Conservation (phyloP, 2,888 invertebrate species). For the Scrobipalpa costella region DNA sequence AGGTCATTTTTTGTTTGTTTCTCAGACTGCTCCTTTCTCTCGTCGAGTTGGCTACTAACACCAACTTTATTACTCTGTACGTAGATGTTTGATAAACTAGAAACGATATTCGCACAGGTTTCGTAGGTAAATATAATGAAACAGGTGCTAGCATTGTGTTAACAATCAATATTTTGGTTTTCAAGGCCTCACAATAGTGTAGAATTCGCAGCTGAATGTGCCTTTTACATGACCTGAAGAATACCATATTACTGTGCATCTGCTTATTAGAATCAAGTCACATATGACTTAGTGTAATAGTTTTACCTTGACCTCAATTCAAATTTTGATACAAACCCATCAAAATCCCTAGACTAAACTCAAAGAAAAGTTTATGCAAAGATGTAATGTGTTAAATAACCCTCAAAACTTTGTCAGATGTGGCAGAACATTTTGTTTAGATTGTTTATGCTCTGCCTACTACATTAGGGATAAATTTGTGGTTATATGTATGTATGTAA, state of each 20-base stretch:
- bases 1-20: conserved; percentile 71
- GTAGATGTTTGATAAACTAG: not conserved
- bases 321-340: not conserved
- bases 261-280: conserved; percentile 7
- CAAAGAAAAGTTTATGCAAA: too few relatives aligned
- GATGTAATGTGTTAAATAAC: too few relatives aligned
- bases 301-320: conserved; percentile 17
- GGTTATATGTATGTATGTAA: too few relatives aligned
- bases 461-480: too few relatives aligned
- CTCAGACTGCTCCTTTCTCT: conserved; percentile 69
- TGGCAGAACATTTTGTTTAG: too few relatives aligned
- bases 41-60: conserved; percentile 35
- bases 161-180: conserved; percentile 12
- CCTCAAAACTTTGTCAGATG: too few relatives aligned
- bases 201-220: not conserved
- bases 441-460: too few relatives aligned
- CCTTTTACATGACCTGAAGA: not conserved
- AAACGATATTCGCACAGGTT: not conserved
- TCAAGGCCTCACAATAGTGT: not conserved
- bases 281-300: not conserved
- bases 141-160: conserved; percentile 13
- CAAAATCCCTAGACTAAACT: too few relatives aligned
- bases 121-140: not conserved
- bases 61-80: not conserved
- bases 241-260: not conserved